Percentiles rank a stretch among this genome's conserved stretches.
These are phyloP conservation scores for Battus philenor DNA, from an alignment of 1,140 invertebrate genomes.

Conservation along the genomic window DNA sequence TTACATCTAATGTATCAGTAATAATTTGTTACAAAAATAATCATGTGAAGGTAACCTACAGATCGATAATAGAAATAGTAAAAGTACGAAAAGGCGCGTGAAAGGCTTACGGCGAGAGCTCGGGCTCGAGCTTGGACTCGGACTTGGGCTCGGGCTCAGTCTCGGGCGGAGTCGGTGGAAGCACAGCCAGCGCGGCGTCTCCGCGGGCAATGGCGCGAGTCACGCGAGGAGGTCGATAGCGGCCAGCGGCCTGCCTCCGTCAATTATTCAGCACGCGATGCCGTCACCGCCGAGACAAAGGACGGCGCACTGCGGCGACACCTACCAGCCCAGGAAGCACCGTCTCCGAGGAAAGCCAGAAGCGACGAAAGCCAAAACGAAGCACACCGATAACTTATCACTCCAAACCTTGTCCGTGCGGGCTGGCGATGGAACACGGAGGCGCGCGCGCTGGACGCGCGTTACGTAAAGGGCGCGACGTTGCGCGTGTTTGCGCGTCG, in stretches of 20 bases:
- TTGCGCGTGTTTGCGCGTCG: conserved; percentile 56
- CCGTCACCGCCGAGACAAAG: conserved; percentile 56
- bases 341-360: conserved; percentile 38
- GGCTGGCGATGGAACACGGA: conserved; percentile 25
- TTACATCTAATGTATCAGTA: no score
- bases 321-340: conserved; percentile 58
- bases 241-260: conserved; percentile 56
- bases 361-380: conserved; percentile 36
- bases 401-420: conserved; percentile 44
- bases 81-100: neutral
- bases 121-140: conserved; percentile 32
- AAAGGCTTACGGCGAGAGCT: conserved; percentile 23
- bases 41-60: no score
- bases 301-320: conserved; percentile 55
- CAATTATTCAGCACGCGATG: conserved; percentile 69
- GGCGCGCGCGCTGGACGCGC: conserved; percentile 49
- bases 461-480: conserved; percentile 67
- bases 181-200: conserved; percentile 71
- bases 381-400: conserved; percentile 47
- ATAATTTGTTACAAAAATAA: no score
- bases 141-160: conserved; percentile 35
- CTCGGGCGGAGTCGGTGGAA: no score
- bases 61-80: no score
- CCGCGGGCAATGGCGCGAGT: conserved; percentile 48
- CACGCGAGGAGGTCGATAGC: conserved; percentile 69